Base-by-base conservation (phyloP, 2,113 vertebrate genomes). In the Sebastes schlegelii region DNA sequence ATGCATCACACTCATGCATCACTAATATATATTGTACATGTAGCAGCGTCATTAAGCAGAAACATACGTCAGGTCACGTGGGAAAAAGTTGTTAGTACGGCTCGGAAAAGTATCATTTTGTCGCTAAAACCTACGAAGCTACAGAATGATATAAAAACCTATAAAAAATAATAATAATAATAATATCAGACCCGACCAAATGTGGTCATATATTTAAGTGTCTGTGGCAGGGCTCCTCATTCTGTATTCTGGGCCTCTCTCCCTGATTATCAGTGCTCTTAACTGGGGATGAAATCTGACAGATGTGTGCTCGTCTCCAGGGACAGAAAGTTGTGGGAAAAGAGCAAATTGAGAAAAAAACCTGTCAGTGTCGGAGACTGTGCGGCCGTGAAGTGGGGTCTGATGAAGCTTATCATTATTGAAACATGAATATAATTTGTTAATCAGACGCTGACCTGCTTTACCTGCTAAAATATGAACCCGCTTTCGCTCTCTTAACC, bases 391-490 rank as follows among this genome's bases (percentile, higher is more conserved):
- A 83, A 78, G 76, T 34, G 65, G 55, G 17, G n/a, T 49, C 40
- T 67, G 80, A 80, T 77, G 77, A 82, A 74, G 75, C 78, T 65
- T 48, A 75, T 83, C 62, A 82, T 87, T 54, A 89, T n/a, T 77
- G 80, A 88, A 88, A 89, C 84, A 86, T 84, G 85, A 86, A 73
- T 84, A 75, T 82, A 63, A 88, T 89, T 82, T 83, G 81, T 80
- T 88, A 84, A 90, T 88, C 88, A 85, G 77, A 63, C 66, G 19
- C 60, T 68, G 85, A 84, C 80, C 83, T 79, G 80, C 74, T 79
- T 86, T 48, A 86, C 85, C 80, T 75, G 16, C 74, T 83, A 46
- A 71, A 88, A 84, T 64, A 71, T 80, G 76, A 88, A 55, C 75
- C 78, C 8, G 6, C 65, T 74, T 55, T 64, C 63, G 62, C 52